Conservation (phyloP, 1,140 invertebrate species). For the Schlechtendalia chinensis region DNA sequence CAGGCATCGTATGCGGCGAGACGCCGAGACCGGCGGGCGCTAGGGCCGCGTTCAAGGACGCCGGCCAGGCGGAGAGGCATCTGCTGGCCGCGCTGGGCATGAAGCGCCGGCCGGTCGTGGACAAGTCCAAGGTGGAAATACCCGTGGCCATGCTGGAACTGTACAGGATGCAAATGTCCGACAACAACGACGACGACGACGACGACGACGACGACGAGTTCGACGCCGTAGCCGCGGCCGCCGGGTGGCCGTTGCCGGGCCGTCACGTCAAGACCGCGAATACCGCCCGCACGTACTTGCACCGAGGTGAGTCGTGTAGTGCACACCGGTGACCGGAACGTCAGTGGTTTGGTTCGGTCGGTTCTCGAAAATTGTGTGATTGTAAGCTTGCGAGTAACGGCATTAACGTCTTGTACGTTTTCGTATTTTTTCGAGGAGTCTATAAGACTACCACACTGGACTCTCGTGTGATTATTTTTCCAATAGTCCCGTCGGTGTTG, state of each 20-base stretch:
- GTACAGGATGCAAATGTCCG: constrained; percentile 67
- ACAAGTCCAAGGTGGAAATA: constrained; percentile 61
- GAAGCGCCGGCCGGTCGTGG: constrained; percentile 62
- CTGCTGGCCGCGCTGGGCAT: constrained; percentile 76
- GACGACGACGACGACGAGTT: no score
- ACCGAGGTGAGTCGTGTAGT: constrained; percentile 75
- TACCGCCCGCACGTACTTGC: constrained; percentile 80
- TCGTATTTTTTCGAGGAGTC: no score
- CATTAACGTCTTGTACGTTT: no score
- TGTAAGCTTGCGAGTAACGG: no score
- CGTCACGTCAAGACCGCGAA: constrained; percentile 71
- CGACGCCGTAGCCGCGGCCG: no score
- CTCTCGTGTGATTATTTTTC: no score
- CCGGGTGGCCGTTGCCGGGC: constrained; percentile 68
- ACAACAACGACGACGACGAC: constrained; percentile 59
- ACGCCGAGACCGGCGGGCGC: constrained; percentile 52
- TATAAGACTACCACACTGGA: no score
- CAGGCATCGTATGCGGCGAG: constrained; percentile 46
- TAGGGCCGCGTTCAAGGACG: constrained; percentile 34
- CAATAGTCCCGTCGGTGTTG: no score
- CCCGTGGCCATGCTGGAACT: constrained; percentile 77
- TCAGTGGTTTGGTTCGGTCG: no score
- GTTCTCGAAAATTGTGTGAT: no score
- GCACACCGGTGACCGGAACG: no score
- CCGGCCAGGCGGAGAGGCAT: constrained; percentile 63